Percentiles rank a stretch among this genome's conserved stretches.
Conservation (phyloP, 2,888 invertebrate species). For the Hyposoter didymator region DNA sequence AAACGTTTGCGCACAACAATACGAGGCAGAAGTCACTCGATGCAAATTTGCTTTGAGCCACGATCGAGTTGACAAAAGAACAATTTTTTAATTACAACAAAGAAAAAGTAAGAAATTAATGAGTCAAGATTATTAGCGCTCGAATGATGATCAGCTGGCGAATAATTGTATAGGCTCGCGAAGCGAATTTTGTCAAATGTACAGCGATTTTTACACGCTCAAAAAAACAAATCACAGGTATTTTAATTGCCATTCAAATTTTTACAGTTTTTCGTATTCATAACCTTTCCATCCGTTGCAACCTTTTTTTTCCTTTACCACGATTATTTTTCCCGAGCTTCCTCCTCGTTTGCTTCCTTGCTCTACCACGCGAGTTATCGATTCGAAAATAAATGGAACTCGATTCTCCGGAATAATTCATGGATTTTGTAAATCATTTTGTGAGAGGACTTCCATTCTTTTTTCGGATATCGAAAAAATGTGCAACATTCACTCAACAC, state of each 20-base stretch:
- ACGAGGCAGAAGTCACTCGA: conserved; percentile 30
- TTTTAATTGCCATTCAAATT: not conserved
- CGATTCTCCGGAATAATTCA: not conserved
- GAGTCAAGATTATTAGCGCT: conserved; percentile 25
- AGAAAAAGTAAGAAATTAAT: not conserved
- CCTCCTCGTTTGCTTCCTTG: not conserved
- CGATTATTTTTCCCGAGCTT: not conserved
- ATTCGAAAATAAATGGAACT: not conserved
- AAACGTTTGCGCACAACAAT: conserved; percentile 19
- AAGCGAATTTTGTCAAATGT: conserved; percentile 45
- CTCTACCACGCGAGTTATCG: not conserved
- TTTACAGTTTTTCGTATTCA: not conserved
- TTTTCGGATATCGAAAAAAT: not conserved
- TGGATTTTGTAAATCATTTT: not conserved
- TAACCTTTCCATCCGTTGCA: not conserved
- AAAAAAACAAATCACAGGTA: not conserved
- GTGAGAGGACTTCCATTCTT: not conserved
- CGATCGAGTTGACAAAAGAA: conserved; percentile 21
- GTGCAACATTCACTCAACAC: not conserved
- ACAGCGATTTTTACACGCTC: conserved; percentile 26
- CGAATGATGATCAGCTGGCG: conserved; percentile 28
- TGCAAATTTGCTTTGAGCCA: conserved; percentile 3
- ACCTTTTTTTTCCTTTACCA: not conserved
- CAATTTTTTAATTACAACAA: not conserved
- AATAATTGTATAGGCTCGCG: conserved; percentile 41